phyloP scores from a whole-genome alignment of 2,888 invertebrate species.

The Dicycla oo region DNA sequence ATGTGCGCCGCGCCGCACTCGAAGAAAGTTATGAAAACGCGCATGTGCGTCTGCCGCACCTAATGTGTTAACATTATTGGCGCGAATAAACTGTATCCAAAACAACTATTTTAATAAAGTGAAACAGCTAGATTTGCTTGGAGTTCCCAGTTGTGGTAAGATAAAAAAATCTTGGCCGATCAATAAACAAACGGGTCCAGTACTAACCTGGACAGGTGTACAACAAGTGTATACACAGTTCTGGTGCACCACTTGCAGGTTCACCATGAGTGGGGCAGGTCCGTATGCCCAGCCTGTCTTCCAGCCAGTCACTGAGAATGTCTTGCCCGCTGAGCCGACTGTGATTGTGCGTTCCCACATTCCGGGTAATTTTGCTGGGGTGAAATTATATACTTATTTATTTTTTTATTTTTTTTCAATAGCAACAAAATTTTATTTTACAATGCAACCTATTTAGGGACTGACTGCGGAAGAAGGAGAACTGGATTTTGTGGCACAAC shows the following conservation, averaged over 20 bases:
- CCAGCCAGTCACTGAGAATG: conserved; percentile 99
- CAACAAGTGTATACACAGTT: conserved; percentile 97
- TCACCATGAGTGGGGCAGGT: conserved; percentile 94
- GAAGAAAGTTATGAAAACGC: too few species aligned
- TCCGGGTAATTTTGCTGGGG: conserved; percentile 95
- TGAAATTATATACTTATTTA: too few species aligned
- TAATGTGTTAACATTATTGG: too few species aligned
- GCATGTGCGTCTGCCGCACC: too few species aligned
- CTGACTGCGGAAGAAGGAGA: too few species aligned
- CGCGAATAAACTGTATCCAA: too few species aligned
- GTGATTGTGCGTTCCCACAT: conserved; percentile 99
- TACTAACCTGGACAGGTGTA: conserved; percentile 94
- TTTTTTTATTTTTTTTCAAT: neutral
- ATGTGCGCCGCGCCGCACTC: too few species aligned
- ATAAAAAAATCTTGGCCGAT: too few species aligned
- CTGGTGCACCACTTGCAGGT: conserved; percentile 97
- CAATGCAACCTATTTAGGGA: neutral
- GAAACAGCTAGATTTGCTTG: too few species aligned
- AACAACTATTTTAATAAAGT: too few species aligned
- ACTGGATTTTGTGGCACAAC: neutral
- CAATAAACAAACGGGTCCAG: neutral
- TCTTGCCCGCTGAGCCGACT: conserved; percentile 99
- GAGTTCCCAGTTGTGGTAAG: too few species aligned
- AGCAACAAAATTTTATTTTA: neutral
- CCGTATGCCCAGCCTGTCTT: conserved; percentile 99